Percentiles rank a stretch among this genome's conserved stretches.
Conservation (phyloP, 2,888 invertebrate genomes). For the Danaus chrysippus region DNA sequence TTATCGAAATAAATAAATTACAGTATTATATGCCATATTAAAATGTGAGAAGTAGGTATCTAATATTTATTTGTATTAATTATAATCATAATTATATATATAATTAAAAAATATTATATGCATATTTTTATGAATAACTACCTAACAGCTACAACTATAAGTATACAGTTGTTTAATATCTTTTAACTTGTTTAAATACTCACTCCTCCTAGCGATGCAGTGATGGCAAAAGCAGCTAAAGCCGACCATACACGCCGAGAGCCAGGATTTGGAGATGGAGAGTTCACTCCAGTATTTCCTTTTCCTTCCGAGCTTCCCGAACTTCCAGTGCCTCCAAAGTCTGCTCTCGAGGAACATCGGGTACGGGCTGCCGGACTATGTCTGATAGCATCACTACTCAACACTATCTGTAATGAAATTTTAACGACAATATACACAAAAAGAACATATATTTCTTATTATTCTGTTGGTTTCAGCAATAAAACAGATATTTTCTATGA, state of each 20-base stretch:
- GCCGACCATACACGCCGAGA: background rate
- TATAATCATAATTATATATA: no score
- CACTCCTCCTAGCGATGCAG: constrained; percentile 64
- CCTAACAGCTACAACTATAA: no score
- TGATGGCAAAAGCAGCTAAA: constrained; percentile 58
- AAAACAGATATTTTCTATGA: no score
- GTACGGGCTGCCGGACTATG: background rate
- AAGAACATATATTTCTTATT: background rate
- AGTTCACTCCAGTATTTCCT: constrained; percentile 34
- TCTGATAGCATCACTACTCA: constrained; percentile 27
- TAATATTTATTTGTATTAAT: no score
- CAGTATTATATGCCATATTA: no score
- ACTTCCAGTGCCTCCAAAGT: background rate
- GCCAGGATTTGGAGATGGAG: constrained; percentile 38
- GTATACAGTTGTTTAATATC: no score
- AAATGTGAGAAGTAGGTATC: no score
- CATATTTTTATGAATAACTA: no score
- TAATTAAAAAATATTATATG: no score
- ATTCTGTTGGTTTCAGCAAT: no score
- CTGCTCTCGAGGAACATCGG: constrained; percentile 10
- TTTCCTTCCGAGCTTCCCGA: constrained; percentile 36
- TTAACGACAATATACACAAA: background rate
- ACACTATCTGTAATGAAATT: constrained; percentile 40
- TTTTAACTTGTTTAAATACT: constrained; percentile 20
- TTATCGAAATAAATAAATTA: no score